Percentiles rank a stretch among this genome's conserved stretches.
Conservation (phyloP, 1,140 invertebrate genomes). For the Rhizoglyphus robini region DNA sequence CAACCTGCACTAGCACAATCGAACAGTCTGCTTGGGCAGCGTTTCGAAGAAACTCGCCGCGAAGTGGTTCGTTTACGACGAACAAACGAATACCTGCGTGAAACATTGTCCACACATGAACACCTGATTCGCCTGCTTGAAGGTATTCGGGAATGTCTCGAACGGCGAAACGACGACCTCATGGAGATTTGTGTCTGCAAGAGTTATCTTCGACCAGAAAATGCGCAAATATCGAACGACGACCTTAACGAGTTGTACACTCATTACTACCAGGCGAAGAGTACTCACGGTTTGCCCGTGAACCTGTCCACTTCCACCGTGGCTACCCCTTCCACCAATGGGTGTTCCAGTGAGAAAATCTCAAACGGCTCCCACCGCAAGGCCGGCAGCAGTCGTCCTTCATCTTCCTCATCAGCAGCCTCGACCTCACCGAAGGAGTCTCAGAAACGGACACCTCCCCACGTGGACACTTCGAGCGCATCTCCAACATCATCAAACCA, state of each 20-base stretch:
- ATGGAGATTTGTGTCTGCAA: slow-evolving; percentile 10
- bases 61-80: slow-evolving; percentile 1
- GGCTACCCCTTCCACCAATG: too few species aligned
- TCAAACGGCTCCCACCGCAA: neutral
- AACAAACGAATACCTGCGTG: slow-evolving; percentile 12
- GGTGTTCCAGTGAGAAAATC: neutral
- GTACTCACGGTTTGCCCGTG: slow-evolving; percentile 3
- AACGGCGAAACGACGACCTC: slow-evolving; percentile 10
- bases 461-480: neutral
- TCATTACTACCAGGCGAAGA: slow-evolving; percentile 8
- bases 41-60: slow-evolving; percentile 1
- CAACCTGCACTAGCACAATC: neutral
- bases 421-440: neutral
- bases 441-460: neutral
- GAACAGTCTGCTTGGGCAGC: neutral
- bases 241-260: slow-evolving; percentile 2
- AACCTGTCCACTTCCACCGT: neutral
- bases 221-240: neutral
- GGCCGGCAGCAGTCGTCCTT: too few species aligned
- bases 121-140: slow-evolving; percentile 5
- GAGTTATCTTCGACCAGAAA: slow-evolving; percentile 2
- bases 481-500: neutral
- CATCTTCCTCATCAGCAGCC: neutral
- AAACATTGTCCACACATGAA: slow-evolving; percentile 11
- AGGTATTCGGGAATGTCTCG: slow-evolving; percentile 11